These are phyloP conservation scores for Uropsilus gracilis DNA, from an alignment of 2,113 vertebrate species.

Conservation along the genomic window DNA sequence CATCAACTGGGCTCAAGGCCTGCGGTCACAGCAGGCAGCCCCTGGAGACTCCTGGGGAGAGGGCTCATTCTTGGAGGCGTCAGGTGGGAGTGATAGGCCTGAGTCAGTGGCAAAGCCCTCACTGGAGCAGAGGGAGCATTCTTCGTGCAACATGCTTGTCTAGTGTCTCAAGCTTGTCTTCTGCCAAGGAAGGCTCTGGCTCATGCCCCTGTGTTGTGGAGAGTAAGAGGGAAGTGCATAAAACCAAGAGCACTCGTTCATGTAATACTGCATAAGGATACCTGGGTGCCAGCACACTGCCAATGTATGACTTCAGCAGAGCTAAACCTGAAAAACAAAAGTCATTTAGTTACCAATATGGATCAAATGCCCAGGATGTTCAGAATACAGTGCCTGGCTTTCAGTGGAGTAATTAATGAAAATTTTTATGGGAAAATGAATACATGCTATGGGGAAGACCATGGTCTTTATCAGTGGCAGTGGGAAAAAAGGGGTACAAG, in stretches of 20 bases:
- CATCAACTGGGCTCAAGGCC: not conserved
- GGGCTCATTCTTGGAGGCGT: not conserved
- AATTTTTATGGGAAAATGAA: conserved; percentile 4
- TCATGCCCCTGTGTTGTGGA: not conserved
- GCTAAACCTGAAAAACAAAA: not conserved
- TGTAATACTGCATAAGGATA: not conserved
- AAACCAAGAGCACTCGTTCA: not conserved
- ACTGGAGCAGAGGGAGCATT: not conserved
- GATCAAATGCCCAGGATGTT: not conserved
- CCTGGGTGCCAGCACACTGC: not conserved
- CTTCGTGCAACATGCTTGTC: not conserved
- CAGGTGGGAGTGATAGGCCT: not conserved
- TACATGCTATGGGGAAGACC: not conserved
- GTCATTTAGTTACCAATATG: not conserved
- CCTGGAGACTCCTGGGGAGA: not conserved
- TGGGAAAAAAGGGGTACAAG: not conserved
- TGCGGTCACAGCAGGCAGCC: not conserved
- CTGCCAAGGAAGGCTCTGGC: not conserved
- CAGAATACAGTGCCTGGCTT: not conserved
- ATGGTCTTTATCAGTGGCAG: not conserved
- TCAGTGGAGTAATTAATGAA: not conserved
- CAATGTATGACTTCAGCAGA: not conserved
- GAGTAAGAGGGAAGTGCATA: not conserved
- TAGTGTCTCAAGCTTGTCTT: conserved; percentile 1
- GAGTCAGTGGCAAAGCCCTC: not conserved